Base-by-base conservation (phyloP, 2,888 invertebrate genomes). In the Clepsis dumicolana region DNA sequence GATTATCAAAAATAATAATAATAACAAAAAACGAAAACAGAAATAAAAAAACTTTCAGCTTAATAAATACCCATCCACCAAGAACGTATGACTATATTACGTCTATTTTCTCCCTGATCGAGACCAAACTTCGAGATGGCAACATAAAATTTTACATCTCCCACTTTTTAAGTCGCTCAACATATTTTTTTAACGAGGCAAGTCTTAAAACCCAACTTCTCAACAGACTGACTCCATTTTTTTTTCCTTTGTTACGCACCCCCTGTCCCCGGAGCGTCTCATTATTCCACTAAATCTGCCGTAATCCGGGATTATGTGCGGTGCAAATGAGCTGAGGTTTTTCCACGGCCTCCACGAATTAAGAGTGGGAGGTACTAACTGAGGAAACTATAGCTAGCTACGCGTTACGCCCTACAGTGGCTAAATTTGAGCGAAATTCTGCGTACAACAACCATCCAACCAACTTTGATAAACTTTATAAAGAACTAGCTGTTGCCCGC, bases 271-370 rank as follows among this genome's bases (percentile, higher is more conserved):
- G n/a, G 24, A 41, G 57, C 38, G n/a, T 25, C 38, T 38, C 38
- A 57, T 57, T 57, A 57, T 57, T 57, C 38, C 57, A 38, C 38
- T 24, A 38, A 57, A 57, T 57, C 57, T 57, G 38, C 24, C 57
- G 35, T 57, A 57, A 57, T 57, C 57, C 38, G 1, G 57, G 57
- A 57, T 57, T 57, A 57, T 57, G 38, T 57, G 2, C 24, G 14
- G 38, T 25, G 38, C 57, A 57, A 57, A 57, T 57, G 57, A 57
- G 57, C 57, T 57, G 57, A 57, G 38, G 57, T 57, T 57, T 57
- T 57, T 57, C 57, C 25, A 10, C 38, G 25, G 38, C 38, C 24
- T 41, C 25, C 57, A 8, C n/a, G 12, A 57, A 57, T 38, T 57
- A 57, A 25, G 48, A 21, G 21, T 4, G 29, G 29, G 27, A 27